These are phyloP conservation scores for Hypotaenidia philippensis DNA, from an alignment of 2,797 vertebrate genomes.

Conservation along the genomic window DNA sequence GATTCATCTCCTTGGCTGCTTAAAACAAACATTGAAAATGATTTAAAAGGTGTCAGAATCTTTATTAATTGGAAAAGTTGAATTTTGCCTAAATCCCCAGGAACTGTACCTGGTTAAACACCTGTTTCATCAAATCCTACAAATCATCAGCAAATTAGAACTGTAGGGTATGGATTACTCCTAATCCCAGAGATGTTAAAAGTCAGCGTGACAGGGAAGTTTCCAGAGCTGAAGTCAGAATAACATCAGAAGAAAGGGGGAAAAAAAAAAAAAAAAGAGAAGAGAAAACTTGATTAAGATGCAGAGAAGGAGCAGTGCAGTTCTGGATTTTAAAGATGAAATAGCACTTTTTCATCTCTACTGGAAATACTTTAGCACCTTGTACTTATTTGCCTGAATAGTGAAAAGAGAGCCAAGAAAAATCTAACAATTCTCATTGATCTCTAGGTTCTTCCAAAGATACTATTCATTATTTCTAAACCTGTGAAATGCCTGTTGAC, in stretches of 20 bases:
- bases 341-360: background rate
- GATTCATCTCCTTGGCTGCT: background rate
- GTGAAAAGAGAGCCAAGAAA: background rate
- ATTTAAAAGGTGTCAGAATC: background rate
- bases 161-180: background rate
- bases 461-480: background rate
- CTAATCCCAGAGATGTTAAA: background rate
- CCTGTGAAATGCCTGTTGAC: background rate
- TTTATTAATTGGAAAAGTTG: background rate
- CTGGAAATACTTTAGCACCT: background rate
- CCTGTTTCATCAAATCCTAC: background rate
- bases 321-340: background rate
- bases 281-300: background rate
- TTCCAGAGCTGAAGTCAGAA: background rate
- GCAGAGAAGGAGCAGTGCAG: background rate
- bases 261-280: background rate
- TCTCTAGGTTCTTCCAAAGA: background rate
- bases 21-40: background rate
- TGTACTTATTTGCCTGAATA: background rate
- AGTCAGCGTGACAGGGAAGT: background rate
- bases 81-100: background rate
- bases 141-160: background rate
- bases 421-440: background rate
- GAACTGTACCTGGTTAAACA: background rate
- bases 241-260: background rate